Evolutionary conservation across 2,113 vertebrate genomes (phyloP).

Genomic region (Percina caprodes): DNA sequence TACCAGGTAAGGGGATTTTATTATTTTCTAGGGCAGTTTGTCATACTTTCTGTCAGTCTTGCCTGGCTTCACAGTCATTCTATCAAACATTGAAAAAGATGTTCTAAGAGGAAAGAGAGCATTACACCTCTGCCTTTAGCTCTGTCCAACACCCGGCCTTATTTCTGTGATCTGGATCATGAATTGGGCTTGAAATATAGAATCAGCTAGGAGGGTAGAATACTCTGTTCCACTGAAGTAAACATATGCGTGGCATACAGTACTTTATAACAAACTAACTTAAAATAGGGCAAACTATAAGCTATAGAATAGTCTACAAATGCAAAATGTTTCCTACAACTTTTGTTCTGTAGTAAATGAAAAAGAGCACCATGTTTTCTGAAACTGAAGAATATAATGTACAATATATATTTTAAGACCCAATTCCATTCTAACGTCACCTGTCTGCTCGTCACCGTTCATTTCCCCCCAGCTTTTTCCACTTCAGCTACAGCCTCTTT

Average conservation of each 20-base stretch:
- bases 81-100: background rate
- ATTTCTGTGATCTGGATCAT: background rate
- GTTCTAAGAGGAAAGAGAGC: background rate
- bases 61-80: background rate
- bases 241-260: background rate
- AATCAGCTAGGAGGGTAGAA: background rate
- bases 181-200: background rate
- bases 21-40: constrained; percentile 10
- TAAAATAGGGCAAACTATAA: constrained; percentile 21
- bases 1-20: constrained; percentile 12
- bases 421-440: background rate
- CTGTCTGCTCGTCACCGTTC: background rate
- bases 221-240: constrained; percentile 7
- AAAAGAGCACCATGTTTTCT: background rate
- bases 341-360: background rate
- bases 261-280: background rate
- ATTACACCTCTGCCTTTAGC: background rate
- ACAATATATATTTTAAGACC: no score
- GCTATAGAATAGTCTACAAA: background rate
- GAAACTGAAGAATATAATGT: background rate
- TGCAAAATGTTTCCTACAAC: background rate
- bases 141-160: background rate
- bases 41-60: constrained; percentile 15
- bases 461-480: background rate
- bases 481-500: constrained; percentile 13